Evolutionary conservation across 2,113 vertebrate genomes (phyloP), one percentile per base, ranked within the genome.

Genomic region (Xerus inauris): DNA sequence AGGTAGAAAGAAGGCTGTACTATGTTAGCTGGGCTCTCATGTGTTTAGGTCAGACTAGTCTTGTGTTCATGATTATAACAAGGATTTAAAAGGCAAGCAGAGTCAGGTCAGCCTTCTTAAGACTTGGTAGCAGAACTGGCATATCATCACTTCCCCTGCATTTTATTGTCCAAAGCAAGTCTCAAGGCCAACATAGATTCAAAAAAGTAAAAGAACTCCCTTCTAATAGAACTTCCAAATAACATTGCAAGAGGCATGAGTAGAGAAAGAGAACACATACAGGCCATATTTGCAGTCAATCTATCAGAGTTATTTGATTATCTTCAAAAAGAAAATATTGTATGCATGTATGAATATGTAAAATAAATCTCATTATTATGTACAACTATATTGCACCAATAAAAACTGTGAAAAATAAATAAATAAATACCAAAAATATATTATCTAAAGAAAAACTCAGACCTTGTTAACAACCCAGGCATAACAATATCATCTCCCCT

Each of bases 91-190:
- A 38, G 69, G 7, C 30, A 82, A 62, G 11, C 6, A 10, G 30
- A 76, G 11, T 51, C 6, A 42, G 38, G 14, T 5, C 1, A 42
- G 0, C 8, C 13, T 59, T 81, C 30, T 7, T 62, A n/a, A 17
- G n/a, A 19, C 2, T 28, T 72, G 1, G 1, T 54, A 3, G 40
- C n/a, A 80, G 65, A 49, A 87, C 40, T 40, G 26, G 28, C 42
- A 69, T 9, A 9, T 8, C 2, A 2, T 11, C 7, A 19, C 4
- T 67, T 82, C 2, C 1, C 4, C 16, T 79, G 4, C 3, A 6
- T 71, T 87, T 77, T 72, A 45, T 77, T 62, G 0, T 59, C 5
- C 9, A 26, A 71, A 88, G 4, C 1, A 72, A 69, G 19, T 45
- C 2, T 82, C 35, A 76, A 49, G 13, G 2, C 13, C 45, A 42